A percentile compares a stretch with the other conserved stretches of the same genome.
phyloP scores from a whole-genome alignment of 2,797 vertebrate genomes.

The Remorina albescens region DNA sequence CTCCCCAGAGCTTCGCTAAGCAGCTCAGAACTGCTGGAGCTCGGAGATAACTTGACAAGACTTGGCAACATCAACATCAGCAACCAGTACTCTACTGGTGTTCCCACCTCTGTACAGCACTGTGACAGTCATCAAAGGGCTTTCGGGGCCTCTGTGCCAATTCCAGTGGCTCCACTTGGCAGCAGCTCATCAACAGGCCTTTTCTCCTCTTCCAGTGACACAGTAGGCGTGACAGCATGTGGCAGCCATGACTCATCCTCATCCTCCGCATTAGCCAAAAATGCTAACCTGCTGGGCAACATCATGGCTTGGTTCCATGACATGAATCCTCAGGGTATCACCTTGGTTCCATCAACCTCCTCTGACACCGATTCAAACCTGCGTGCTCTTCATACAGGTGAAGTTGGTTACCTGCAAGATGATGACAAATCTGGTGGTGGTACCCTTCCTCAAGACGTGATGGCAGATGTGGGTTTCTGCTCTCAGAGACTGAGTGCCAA shows the following conservation, averaged over 20 bases:
- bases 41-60: constrained; percentile 91
- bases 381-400: constrained; percentile 50
- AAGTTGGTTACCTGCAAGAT: constrained; percentile 35
- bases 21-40: constrained; percentile 95
- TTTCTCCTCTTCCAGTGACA: constrained; percentile 87
- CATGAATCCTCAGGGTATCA: constrained; percentile 97
- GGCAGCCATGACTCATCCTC: constrained; percentile 84
- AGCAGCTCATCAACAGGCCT: constrained; percentile 76
- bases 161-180: constrained; percentile 67
- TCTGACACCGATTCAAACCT: constrained; percentile 78
- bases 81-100: constrained; percentile 63
- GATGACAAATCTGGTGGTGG: constrained; percentile 28
- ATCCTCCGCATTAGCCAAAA: constrained; percentile 77
- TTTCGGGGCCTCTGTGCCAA: constrained; percentile 77
- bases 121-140: constrained; percentile 80
- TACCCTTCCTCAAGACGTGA: constrained; percentile 74
- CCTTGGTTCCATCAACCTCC: constrained; percentile 90
- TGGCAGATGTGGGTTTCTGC: constrained; percentile 74
- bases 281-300: constrained; percentile 95
- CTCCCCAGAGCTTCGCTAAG: constrained; percentile 90
- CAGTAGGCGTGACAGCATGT: constrained; percentile 82
- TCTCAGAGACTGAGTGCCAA: constrained; percentile 72
- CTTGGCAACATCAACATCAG: constrained; percentile 81
- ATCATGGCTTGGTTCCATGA: constrained; percentile 99
- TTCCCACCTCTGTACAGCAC: constrained; percentile 69